phyloP scores from a whole-genome alignment of 2,888 invertebrate species.

The Lamellibrachia satsuma region DNA sequence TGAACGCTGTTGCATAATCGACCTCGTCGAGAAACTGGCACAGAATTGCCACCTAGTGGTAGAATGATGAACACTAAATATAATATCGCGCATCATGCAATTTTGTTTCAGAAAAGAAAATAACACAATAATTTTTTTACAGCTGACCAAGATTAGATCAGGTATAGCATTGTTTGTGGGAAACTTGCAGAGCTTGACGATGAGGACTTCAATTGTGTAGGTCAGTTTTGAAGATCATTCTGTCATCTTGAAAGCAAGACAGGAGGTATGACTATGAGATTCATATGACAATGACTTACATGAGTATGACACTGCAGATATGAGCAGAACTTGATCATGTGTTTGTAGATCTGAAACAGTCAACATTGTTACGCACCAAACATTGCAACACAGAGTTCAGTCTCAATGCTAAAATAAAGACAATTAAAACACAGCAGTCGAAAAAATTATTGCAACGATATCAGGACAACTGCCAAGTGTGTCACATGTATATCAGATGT shows the following conservation, averaged over 20 bases:
- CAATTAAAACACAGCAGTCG: background rate
- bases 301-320: constrained; percentile 85
- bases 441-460: background rate
- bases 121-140: background rate
- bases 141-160: background rate
- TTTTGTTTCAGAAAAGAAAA: background rate
- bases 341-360: constrained; percentile 53
- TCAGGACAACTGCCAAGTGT: background rate
- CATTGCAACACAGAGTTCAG: background rate
- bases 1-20: constrained; percentile 90
- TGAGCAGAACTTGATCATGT: constrained; percentile 91
- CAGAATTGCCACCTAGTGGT: constrained; percentile 74
- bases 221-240: background rate
- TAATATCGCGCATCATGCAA: background rate
- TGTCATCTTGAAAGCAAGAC: background rate
- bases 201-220: background rate
- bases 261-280: background rate
- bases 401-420: background rate
- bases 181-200: background rate
- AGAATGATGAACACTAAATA: background rate
- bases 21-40: constrained; percentile 92
- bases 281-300: constrained; percentile 53
- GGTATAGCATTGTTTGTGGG: background rate
- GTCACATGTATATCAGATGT: background rate
- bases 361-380: background rate